Evolutionary conservation across 2,797 vertebrate genomes (phyloP).

Genomic region (Otolemur crassicaudatus): DNA sequence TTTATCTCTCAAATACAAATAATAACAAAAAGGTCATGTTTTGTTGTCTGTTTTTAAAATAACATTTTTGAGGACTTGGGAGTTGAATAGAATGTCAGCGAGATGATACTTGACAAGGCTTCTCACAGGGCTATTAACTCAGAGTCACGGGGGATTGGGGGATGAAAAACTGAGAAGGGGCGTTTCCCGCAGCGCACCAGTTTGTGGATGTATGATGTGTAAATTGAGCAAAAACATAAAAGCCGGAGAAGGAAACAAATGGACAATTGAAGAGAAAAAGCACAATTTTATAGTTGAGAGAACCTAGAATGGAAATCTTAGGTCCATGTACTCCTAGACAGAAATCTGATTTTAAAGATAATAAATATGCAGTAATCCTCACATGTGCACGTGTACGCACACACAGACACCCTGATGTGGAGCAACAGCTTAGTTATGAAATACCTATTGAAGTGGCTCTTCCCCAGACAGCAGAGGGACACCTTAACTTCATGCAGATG

Average conservation of each 20-base stretch:
- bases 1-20: not conserved
- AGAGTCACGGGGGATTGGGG: not conserved
- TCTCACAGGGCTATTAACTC: not conserved
- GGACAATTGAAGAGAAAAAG: not conserved
- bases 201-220: not conserved
- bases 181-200: not conserved
- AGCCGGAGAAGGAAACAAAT: constrained; percentile 4
- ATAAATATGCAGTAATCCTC: not conserved
- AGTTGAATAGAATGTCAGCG: not conserved
- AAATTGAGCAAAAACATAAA: not conserved
- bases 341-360: not conserved
- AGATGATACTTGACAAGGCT: not conserved
- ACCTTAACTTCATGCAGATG: not conserved
- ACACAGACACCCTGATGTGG: not conserved
- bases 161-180: not conserved
- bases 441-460: not conserved
- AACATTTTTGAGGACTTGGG: not conserved
- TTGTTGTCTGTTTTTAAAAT: constrained; percentile 15
- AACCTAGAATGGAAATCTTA: not conserved
- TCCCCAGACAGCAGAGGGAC: not conserved
- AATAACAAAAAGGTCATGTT: not conserved
- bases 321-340: not conserved
- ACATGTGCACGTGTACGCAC: not conserved
- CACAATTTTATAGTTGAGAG: not conserved
- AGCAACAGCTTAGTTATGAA: not conserved